These are phyloP conservation scores for Diplogasteroides magnus DNA, from an alignment of 1,140 invertebrate genomes.

Conservation along the genomic window DNA sequence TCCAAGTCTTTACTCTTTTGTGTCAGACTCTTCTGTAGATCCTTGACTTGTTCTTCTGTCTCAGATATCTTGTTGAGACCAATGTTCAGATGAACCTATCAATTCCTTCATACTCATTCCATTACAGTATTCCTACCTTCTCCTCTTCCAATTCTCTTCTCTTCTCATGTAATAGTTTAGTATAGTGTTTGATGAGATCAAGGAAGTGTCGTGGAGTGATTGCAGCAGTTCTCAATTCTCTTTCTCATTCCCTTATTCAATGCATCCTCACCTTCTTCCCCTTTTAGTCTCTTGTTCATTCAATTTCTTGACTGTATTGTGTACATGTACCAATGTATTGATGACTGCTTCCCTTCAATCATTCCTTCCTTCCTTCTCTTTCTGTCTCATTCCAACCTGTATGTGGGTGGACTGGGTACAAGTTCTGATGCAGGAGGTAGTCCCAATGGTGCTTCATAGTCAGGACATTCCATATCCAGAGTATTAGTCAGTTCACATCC, in stretches of 20 bases:
- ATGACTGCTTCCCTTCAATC: conserved; percentile 74
- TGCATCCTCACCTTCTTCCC: neutral
- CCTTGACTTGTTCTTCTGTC: conserved; percentile 98
- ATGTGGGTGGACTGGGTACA: conserved; percentile 69
- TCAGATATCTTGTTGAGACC: conserved; percentile 97
- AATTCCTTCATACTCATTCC: neutral
- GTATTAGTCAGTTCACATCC: conserved; percentile 63
- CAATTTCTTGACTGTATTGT: conserved; percentile 89
- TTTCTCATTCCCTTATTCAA: neutral
- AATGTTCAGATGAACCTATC: conserved; percentile 83
- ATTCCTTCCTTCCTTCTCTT: neutral
- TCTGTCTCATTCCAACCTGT: conserved; percentile 57
- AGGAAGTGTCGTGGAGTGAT: conserved; percentile 96
- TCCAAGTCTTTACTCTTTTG: conserved; percentile 91
- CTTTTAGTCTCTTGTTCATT: conserved; percentile 71
- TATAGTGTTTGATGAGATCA: conserved; percentile 99
- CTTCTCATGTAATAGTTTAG: conserved; percentile 92
- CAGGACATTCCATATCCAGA: conserved; percentile 62
- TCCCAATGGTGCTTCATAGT: conserved; percentile 48
- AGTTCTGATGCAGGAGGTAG: conserved; percentile 59
- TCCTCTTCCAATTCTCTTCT: conserved; percentile 95
- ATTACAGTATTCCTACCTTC: conserved; percentile 60
- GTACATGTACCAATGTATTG: conserved; percentile 95
- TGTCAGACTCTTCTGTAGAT: conserved; percentile 96
- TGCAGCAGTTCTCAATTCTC: conserved; percentile 62